phyloP scores from a whole-genome alignment of 1,140 invertebrate genomes.

The Microplitis mediator region DNA sequence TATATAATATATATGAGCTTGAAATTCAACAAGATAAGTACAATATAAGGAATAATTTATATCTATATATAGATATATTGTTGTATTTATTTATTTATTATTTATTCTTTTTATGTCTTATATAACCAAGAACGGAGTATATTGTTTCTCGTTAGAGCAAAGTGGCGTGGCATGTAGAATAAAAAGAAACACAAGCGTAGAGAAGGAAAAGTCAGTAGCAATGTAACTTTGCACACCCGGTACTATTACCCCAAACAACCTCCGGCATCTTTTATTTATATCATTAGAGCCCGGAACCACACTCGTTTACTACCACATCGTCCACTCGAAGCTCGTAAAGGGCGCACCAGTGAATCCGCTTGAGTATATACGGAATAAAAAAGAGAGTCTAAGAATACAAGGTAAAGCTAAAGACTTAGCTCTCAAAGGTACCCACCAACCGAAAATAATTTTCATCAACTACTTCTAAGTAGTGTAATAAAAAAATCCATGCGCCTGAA shows the following conservation, averaged over 20 bases:
- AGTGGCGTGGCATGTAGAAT: neutral
- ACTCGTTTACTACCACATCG: constrained; percentile 14
- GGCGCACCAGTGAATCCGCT: neutral
- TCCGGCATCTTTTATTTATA: constrained; percentile 29
- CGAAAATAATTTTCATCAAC: constrained; percentile 2
- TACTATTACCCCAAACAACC: constrained; percentile 25
- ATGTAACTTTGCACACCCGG: constrained; percentile 1
- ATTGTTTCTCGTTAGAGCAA: neutral
- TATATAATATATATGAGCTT: too few relatives aligned
- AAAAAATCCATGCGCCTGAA: too few relatives aligned
- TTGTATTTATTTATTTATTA: neutral
- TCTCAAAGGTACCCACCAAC: constrained; percentile 9
- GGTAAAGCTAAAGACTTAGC: neutral
- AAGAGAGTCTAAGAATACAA: neutral
- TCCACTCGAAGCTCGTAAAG: constrained; percentile 14
- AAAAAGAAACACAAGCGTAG: neutral
- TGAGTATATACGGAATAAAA: neutral
- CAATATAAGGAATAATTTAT: too few relatives aligned
- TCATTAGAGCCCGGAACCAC: constrained; percentile 22
- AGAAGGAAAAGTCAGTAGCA: constrained; percentile 1
- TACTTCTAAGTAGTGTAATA: too few relatives aligned
- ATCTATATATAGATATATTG: too few relatives aligned
- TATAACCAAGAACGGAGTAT: neutral
- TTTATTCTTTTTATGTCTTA: neutral
- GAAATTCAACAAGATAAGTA: too few relatives aligned